These are phyloP conservation scores for Ceratina calcarata DNA, from an alignment of 1,140 invertebrate species.

Conservation along the genomic window DNA sequence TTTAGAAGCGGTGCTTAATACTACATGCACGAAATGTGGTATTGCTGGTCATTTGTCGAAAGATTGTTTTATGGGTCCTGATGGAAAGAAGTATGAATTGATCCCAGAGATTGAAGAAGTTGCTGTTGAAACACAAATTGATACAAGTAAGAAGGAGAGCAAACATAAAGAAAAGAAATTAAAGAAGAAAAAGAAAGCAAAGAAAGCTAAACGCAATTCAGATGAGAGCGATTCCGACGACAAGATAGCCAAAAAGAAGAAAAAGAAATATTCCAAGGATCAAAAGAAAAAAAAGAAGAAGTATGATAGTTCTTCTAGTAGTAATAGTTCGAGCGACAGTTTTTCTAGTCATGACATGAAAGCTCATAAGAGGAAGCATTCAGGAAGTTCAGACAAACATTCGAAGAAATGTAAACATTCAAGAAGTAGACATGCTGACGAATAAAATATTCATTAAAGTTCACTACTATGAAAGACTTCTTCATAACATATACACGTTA, in stretches of 20 bases:
- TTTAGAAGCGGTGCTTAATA: constrained; percentile 77
- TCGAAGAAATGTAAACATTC: constrained; percentile 73
- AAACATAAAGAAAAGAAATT: constrained; percentile 56
- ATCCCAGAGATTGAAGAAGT: constrained; percentile 72
- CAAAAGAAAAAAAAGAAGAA: constrained; percentile 66
- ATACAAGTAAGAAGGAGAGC: constrained; percentile 41
- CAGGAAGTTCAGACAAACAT: constrained; percentile 36
- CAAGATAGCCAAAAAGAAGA: constrained; percentile 62
- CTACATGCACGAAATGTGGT: constrained; percentile 77
- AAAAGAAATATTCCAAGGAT: constrained; percentile 70
- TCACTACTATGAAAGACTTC: not conserved
- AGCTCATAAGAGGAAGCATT: constrained; percentile 63
- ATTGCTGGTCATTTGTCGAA: constrained; percentile 76
- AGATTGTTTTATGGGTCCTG: constrained; percentile 76
- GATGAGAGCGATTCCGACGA: constrained; percentile 53
- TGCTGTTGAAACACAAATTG: constrained; percentile 11
- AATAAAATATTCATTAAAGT: constrained; percentile 18
- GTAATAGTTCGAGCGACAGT: constrained; percentile 50
- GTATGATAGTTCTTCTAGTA: constrained; percentile 50
- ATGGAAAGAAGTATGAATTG: constrained; percentile 77
- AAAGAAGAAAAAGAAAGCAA: constrained; percentile 67
- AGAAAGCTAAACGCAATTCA: constrained; percentile 46
- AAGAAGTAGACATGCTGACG: constrained; percentile 63
- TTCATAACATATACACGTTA: not conserved
- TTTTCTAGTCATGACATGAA: constrained; percentile 53